Percentiles rank a stretch among this genome's conserved stretches.
Conservation (phyloP, 1,140 invertebrate genomes). For the Drosophila arawakana region DNA sequence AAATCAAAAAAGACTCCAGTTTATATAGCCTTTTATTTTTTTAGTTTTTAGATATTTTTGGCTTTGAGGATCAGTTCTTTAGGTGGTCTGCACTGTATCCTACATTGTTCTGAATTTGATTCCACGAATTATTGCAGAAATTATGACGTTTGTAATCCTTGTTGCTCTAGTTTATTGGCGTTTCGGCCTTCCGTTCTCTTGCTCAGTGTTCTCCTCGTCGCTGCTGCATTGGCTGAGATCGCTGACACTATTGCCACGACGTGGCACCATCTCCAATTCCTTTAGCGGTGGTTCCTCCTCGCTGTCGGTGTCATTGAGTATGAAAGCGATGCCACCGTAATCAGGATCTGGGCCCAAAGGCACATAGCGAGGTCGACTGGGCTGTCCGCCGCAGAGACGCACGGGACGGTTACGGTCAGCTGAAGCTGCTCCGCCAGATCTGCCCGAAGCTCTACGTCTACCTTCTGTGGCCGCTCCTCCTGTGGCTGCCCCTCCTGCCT, state of each 20-base stretch:
- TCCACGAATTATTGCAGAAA: too few species aligned
- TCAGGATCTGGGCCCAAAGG: slow-evolving; percentile 14
- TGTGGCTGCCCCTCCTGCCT: too few species aligned
- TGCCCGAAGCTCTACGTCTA: too few species aligned
- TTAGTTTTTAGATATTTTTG: background rate
- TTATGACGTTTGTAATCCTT: too few species aligned
- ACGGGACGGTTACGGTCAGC: background rate
- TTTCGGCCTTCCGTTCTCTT: background rate
- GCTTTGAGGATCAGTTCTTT: too few species aligned
- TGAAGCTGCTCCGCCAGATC: background rate
- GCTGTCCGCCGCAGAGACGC: slow-evolving; percentile 11
- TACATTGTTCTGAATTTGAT: background rate
- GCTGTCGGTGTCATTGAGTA: slow-evolving; percentile 8
- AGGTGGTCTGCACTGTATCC: background rate
- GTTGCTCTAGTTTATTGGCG: background rate
- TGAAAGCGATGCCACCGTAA: slow-evolving; percentile 2
- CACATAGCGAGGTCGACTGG: background rate
- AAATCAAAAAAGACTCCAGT: background rate
- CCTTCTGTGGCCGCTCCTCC: too few species aligned
- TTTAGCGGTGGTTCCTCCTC: background rate
- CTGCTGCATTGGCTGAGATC: slow-evolving; percentile 66
- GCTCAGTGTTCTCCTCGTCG: slow-evolving; percentile 22
- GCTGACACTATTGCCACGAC: slow-evolving; percentile 62
- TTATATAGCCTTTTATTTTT: background rate
- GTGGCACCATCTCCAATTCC: slow-evolving; percentile 8